Evolutionary conservation across 2,113 vertebrate genomes (phyloP), one percentile per base, ranked within the genome.

Genomic region (Pterocles burchelli): DNA sequence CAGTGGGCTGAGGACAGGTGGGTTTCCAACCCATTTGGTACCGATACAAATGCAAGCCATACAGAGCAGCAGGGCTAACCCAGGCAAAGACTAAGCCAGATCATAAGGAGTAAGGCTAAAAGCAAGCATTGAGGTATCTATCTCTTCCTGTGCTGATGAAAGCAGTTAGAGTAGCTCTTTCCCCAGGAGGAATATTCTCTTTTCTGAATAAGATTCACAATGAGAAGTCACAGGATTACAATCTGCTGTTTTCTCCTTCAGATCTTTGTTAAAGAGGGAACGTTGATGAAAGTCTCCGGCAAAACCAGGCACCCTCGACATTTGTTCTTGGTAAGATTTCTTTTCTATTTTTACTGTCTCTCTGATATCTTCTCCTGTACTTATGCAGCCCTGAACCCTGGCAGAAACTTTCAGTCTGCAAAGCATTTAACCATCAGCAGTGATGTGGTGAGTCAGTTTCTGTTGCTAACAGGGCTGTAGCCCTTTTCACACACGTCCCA

Each of bases 231-330:
- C 43, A 51, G 55, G 16, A 73, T 93, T 86, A 88, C 18, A 74
- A 62, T 48, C 61, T 48, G 43, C 77, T 94, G 22, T 96, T 96
- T 95, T 81, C 73, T 90, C 75, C 82, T 76, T 41, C 98, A 99
- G 99, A 97, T 99, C 88, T 99, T 99, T 96, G 98, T 99, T 83
- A 99, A 99, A 95, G 99, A 99, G 95, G 99, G 99, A 82, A 99
- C 99, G 0, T 97, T 99, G 95, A 99, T 99, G 99, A 99, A 99
- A 98, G 98, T 99, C 79, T 99, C 98, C 71, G 98, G 99, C 72
- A 99, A 99, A 96, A 98, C 90, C 94, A 97, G 96, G 79, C 99
- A 99, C 67, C 99, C 99, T 75, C 98, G 99, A 22, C 99, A 99
- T 94, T 98, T 99, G 96, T 99, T 99, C 97, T 97, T 99, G 99